Evolutionary conservation across 1,140 invertebrate species (phyloP), one percentile per base, ranked within the genome.

Genomic region (Aricia agestis): DNA sequence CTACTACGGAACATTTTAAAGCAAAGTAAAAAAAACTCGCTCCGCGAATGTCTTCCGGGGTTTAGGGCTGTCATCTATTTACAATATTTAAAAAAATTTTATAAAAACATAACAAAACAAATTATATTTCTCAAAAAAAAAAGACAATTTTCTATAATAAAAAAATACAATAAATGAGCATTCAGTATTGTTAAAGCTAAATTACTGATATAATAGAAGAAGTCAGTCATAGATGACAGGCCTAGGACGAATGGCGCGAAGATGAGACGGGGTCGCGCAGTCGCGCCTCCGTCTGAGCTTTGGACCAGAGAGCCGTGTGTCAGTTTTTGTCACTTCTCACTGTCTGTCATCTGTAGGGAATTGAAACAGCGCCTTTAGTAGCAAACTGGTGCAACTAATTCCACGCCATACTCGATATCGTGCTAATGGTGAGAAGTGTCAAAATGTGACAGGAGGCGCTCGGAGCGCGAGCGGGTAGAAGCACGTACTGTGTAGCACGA

Each of bases 401-500:
- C 5, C 36, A 36, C 36, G 36, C 36, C 36, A 5, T 36, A 36
- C 36, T 36, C 9, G 5, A 7, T 36, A 7, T 36, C 36, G 25
- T 36, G 0, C 36, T 36, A 36, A 36, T 5, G 9, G 36, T 36
- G 9, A 6, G 36, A 36, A 36, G 36, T 36, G 36, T 36, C 36
- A 36, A 36, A 36, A 9, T 7, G 36, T 9, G 36, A 36, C 36
- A 36, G 9, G 5, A 6, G 36, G 6, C 6, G 36, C 36, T 1
- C 36, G 36, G 36, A 36, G 9, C 36, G 36, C 36, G 36, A 36
- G 36, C 36, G 15, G 57, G 45, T 68, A 19, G 52, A 68, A 25
- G 25, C n/a, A n/a, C 57, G 18, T 25, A 68, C 17, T 15, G 18
- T 52, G 57, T 52, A 45, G 72, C 70, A 69, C 72, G 71, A 79